Evolutionary conservation across 1,140 invertebrate genomes (phyloP).

Genomic region (Apis cerana): DNA sequence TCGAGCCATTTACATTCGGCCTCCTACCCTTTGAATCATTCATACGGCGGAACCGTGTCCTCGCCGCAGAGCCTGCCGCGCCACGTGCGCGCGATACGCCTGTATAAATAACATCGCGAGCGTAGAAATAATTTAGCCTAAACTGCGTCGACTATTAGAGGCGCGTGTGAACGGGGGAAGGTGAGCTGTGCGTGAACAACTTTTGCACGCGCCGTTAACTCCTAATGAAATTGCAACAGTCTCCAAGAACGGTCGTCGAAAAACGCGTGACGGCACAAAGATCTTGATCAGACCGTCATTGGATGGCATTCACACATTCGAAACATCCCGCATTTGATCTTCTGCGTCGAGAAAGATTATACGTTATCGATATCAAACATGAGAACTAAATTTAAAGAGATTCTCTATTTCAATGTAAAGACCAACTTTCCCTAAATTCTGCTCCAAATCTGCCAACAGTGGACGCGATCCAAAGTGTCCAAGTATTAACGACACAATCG

Average conservation of each 20-base stretch:
- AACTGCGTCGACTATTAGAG: neutral
- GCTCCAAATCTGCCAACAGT: constrained; percentile 7
- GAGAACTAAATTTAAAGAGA: no score
- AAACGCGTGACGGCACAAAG: neutral
- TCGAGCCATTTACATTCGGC: neutral
- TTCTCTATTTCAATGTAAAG: no score
- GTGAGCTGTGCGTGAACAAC: constrained; percentile 11
- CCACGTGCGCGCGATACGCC: constrained; percentile 3
- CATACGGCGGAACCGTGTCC: neutral
- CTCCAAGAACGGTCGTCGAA: constrained; percentile 22
- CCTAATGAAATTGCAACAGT: constrained; percentile 22
- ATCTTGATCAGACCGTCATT: neutral
- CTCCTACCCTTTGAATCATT: constrained; percentile 26
- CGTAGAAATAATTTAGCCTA: constrained; percentile 26
- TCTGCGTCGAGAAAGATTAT: no score
- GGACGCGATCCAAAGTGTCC: constrained; percentile 20
- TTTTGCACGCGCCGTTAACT: constrained; percentile 48
- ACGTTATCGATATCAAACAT: no score
- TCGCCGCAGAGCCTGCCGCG: neutral
- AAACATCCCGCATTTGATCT: no score
- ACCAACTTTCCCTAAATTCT: neutral
- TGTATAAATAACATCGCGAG: constrained; percentile 5
- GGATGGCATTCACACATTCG: no score
- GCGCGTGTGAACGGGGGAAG: neutral
- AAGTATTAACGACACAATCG: constrained; percentile 72